Conservation (phyloP, 2,113 vertebrate species). For the Sarotherodon lohbergeri region DNA sequence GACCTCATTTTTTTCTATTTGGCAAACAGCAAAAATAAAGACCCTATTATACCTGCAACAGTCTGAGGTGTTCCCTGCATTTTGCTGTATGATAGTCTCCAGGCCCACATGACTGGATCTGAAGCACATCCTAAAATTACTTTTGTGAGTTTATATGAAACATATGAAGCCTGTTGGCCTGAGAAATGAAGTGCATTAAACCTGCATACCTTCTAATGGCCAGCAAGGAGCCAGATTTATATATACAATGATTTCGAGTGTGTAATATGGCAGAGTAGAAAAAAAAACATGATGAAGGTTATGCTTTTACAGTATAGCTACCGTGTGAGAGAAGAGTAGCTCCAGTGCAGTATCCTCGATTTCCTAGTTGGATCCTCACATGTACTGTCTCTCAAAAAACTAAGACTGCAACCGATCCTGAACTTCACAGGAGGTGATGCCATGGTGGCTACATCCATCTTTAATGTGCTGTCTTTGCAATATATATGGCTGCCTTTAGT, state of each 20-base stretch:
- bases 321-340: not conserved
- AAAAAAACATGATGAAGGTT: not conserved
- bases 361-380: not conserved
- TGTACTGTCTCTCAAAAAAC: not conserved
- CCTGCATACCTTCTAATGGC: not conserved
- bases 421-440: not conserved
- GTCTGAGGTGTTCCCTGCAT: not conserved
- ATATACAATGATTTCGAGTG: fast-evolving
- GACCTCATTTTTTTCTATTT: not conserved
- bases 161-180: not conserved
- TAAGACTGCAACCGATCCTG: not conserved
- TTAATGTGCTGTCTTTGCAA: not conserved
- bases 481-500: not conserved
- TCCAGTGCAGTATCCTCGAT: not conserved
- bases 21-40: fast-evolving
- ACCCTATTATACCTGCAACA: not conserved
- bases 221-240: not conserved
- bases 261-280: fast-evolving
- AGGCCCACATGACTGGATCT: not conserved
- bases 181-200: not conserved
- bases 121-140: not conserved
- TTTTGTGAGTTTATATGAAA: not conserved
- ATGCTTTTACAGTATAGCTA: not conserved
- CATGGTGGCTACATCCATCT: fast-evolving
- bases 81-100: not conserved